These are phyloP conservation scores for Oxyura jamaicensis DNA, from an alignment of 2,113 vertebrate species.

Conservation along the genomic window DNA sequence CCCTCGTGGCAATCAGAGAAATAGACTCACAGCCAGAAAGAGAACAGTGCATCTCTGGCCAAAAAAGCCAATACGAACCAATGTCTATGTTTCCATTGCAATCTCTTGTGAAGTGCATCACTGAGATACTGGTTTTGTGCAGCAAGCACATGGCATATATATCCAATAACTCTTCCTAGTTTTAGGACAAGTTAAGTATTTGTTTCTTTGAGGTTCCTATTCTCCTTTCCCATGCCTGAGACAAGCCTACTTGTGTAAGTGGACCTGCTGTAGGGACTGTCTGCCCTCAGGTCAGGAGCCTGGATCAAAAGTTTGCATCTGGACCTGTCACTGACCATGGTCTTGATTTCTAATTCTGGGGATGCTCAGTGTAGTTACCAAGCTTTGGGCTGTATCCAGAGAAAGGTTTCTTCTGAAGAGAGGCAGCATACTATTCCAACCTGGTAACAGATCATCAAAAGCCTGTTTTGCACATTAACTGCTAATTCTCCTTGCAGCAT, in stretches of 20 bases:
- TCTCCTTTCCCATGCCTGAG: background rate
- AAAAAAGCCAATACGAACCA: background rate
- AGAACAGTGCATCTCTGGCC: background rate
- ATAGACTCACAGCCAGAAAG: background rate
- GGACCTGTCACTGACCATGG: fast-evolving
- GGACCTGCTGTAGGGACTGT: background rate
- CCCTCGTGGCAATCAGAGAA: background rate
- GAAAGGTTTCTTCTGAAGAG: background rate
- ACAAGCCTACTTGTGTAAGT: background rate
- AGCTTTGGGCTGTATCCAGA: background rate
- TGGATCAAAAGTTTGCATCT: background rate
- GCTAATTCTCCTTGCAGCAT: slow-evolving; percentile 7
- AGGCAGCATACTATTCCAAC: background rate
- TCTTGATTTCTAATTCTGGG: background rate
- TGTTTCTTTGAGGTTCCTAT: background rate
- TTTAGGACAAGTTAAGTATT: background rate
- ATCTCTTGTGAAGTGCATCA: background rate
- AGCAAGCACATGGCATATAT: background rate
- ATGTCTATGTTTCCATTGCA: background rate
- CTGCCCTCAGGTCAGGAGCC: background rate
- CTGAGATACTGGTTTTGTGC: background rate
- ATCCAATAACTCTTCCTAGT: background rate
- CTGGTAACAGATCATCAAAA: background rate
- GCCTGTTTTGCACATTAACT: background rate
- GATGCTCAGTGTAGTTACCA: background rate